phyloP scores from a whole-genome alignment of 2,888 invertebrate genomes.

The Myathropa florea region DNA sequence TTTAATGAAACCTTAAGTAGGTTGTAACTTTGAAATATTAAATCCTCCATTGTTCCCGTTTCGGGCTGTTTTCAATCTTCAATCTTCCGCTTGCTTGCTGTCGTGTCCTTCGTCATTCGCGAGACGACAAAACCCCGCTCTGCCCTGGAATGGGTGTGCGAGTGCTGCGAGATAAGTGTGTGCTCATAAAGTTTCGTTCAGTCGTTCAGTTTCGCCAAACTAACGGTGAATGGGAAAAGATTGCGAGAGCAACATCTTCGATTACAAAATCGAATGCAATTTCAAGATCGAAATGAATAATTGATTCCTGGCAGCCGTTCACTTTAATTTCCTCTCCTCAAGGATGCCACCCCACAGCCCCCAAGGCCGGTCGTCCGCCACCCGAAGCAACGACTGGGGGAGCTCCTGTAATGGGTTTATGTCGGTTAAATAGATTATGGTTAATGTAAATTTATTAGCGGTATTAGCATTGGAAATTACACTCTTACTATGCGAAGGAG shows the following conservation, averaged over 20 bases:
- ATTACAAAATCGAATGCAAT: constrained; percentile 45
- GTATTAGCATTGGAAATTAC: constrained; percentile 45
- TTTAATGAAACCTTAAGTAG: constrained; percentile 62
- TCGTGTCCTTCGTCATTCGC: not conserved
- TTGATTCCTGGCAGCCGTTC: constrained; percentile 30
- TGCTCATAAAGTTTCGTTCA: not conserved
- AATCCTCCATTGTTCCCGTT: constrained; percentile 22
- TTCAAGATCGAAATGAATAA: constrained; percentile 39
- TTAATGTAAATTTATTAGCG: constrained; percentile 53
- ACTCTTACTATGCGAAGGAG: not conserved
- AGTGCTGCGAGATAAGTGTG: no score
- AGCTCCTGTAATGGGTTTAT: constrained; percentile 42
- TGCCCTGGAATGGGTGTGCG: no score
- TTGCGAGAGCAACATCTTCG: not conserved
- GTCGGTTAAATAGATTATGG: constrained; percentile 52
- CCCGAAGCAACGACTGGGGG: not conserved
- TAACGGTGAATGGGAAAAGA: not conserved
- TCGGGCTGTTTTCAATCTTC: not conserved
- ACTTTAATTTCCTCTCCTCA: constrained; percentile 7
- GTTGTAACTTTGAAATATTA: constrained; percentile 64
- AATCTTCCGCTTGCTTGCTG: not conserved
- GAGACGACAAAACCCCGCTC: constrained; percentile 12
- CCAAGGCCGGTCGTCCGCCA: no score
- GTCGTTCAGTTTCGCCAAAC: not conserved
- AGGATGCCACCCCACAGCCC: not conserved